Evolutionary conservation across 2,113 vertebrate species (phyloP).

Genomic region (Xenopus borealis): DNA sequence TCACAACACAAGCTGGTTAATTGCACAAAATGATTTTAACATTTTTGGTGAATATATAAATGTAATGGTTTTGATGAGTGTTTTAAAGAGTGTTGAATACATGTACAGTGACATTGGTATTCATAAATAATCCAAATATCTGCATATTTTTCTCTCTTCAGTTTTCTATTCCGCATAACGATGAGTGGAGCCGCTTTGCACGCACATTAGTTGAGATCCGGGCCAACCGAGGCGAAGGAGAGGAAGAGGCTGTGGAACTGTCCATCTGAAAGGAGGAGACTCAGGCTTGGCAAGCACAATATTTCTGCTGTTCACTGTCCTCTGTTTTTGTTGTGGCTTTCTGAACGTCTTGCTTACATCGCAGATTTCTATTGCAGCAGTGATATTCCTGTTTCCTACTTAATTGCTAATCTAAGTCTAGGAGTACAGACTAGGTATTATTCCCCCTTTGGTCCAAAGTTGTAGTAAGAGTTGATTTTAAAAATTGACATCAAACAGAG

Average conservation of each 20-base stretch:
- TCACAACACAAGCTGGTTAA: too few species aligned
- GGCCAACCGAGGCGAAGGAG: slow-evolving; percentile 86
- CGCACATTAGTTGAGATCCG: slow-evolving; percentile 92
- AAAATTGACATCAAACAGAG: too few species aligned
- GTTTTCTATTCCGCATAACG: slow-evolving; percentile 85
- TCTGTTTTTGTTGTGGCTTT: slow-evolving; percentile 53
- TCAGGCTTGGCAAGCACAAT: slow-evolving; percentile 11
- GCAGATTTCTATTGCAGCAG: slow-evolving; percentile 15
- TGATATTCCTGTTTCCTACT: neutral
- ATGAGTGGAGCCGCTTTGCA: slow-evolving; percentile 89
- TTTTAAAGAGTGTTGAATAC: too few species aligned
- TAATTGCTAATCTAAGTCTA: too few species aligned
- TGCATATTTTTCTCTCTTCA: slow-evolving; percentile 51
- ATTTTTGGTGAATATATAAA: too few species aligned
- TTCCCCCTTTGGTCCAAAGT: too few species aligned
- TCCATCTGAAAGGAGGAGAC: slow-evolving; percentile 61
- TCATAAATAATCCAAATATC: neutral
- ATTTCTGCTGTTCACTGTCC: slow-evolving; percentile 22
- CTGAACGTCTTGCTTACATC: neutral
- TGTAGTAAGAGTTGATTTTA: too few species aligned
- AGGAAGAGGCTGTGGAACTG: slow-evolving; percentile 89
- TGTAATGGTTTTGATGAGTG: too few species aligned
- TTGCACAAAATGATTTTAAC: too few species aligned
- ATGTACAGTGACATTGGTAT: neutral
- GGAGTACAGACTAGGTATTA: too few species aligned